Evolutionary conservation across 2,888 invertebrate genomes (phyloP), one percentile per base, ranked within the genome.

Genomic region (Brachynemurus nebulosus): DNA sequence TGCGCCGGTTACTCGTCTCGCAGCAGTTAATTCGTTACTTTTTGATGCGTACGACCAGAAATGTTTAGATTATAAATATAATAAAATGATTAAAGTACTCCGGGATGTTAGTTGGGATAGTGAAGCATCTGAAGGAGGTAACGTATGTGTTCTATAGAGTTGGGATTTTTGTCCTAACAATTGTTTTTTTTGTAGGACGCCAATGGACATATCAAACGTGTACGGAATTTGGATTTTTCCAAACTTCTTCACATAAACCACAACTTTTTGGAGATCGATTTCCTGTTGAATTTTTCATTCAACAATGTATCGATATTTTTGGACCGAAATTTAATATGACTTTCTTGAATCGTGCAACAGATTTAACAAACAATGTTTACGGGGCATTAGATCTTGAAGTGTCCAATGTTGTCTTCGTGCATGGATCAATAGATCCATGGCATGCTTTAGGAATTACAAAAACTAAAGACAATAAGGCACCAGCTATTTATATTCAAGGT

Each of bases 121-220:
- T 7, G 64, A 66, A 50, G 64, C 65, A 38, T 72, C 78, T 11
- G 78, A 77, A 61, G n/a, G n/a, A n/a, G n/a, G n/a, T n/a, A 57
- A 55, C 49, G 20, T 16, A 47, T 18, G 21, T 33, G 5, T 25
- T 35, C 44, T 39, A 23, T 46, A 33, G 4, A 14, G 43, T 27
- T 20, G n/a, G 2, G n/a, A n/a, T n/a, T n/a, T n/a, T n/a, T n/a
- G n/a, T n/a, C n/a, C n/a, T n/a, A n/a, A n/a, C n/a, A n/a, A n/a
- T 41, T 44, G 50, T 47, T 42, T 55, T 80, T n/a, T n/a, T n/a
- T n/a, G n/a, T n/a, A n/a, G n/a, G 81, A 51, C 80, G 93, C 0
- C 86, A 88, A 56, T 95, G 95, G 95, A 80, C 75, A 47, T 95
- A 91, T 61, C 95, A 95, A 65, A 93, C 93, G 0, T 96, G 95